Base-by-base conservation (phyloP, 2,888 invertebrate species). In the Drosophila rellima region DNA sequence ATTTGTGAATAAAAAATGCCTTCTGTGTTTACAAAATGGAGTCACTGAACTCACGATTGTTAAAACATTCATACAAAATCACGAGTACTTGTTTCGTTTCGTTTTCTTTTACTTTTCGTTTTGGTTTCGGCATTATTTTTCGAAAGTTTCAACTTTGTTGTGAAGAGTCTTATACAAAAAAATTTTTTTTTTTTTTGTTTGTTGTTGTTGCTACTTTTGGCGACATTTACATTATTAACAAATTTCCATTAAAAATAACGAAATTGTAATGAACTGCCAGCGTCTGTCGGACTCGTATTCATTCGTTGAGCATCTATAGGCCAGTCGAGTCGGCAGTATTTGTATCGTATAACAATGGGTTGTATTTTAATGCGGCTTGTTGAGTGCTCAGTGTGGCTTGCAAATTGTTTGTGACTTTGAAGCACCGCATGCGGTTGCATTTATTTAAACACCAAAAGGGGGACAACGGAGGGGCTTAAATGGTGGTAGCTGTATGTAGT, bases 321-420 rank as follows among this genome's bases (percentile, higher is more conserved):
- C 39, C 51, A 20, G 37, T 7, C 23, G 47, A n/a, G 29, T 8
- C 45, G 47, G 33, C 35, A 54, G 52, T 70, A 62, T 64, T 67
- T 50, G 50, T 35, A 37, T 51, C 50, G n/a, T 39, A 64, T 26
- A 70, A 83, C 83, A 82, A 79, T 74, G 59, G 69, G 17, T 65
- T 83, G 61, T 83, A 59, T 74, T 81, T 83, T 74, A 85, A 80
- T 86, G 83, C 82, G 84, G 82, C 76, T 78, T 86, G 86, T 87
- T 88, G 82, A 79, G 81, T 87, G 79, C 81, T 86, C 81, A 88
- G 68, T 70, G 84, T 78, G 76, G 87, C 88, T 81, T 87, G 78
- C 63, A 82, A 87, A 81, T 82, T 81, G 84, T 79, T 82, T 83
- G 78, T 78, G 82, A 82, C 80, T 81, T 68, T 83, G 76, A 73